phyloP scores from a whole-genome alignment of 2,113 vertebrate genomes.

The Panthera leo region DNA sequence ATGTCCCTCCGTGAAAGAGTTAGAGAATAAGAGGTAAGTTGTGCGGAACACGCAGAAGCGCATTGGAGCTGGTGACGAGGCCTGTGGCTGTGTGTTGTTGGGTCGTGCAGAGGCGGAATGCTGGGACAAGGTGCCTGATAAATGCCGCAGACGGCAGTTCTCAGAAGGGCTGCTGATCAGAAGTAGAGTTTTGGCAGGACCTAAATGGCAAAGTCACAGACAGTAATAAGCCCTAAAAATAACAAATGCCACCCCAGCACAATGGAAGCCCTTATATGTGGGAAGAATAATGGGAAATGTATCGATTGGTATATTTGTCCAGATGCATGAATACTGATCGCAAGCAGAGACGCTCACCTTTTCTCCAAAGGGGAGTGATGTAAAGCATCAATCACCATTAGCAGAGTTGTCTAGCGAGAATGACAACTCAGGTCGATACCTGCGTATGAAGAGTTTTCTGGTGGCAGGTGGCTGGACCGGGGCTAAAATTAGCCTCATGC shows the following conservation, averaged over 20 bases:
- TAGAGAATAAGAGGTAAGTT: not conserved
- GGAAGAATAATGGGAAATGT: conserved; percentile 52
- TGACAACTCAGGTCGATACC: not conserved
- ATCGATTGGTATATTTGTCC: conserved; percentile 53
- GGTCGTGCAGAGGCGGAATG: fast-evolving
- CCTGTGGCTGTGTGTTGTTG: not conserved
- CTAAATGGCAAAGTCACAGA: conserved; percentile 60
- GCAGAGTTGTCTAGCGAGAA: not conserved
- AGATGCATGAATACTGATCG: not conserved
- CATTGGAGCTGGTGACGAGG: fast-evolving
- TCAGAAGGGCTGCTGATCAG: conserved; percentile 42
- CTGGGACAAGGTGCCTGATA: not conserved
- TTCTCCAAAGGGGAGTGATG: not conserved
- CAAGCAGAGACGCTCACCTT: not conserved
- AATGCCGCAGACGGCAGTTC: not conserved
- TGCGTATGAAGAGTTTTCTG: not conserved
- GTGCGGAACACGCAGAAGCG: fast-evolving
- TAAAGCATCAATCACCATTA: not conserved
- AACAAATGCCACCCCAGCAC: conserved; percentile 51
- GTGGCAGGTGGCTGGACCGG: not conserved
- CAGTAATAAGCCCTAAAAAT: conserved; percentile 68
- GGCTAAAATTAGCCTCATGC: not conserved
- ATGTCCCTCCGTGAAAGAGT: not conserved
- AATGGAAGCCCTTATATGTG: conserved; percentile 38
- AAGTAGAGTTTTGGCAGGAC: conserved; percentile 36